phyloP scores from a whole-genome alignment of 2,113 vertebrate genomes.

The Pelusios castaneus region DNA sequence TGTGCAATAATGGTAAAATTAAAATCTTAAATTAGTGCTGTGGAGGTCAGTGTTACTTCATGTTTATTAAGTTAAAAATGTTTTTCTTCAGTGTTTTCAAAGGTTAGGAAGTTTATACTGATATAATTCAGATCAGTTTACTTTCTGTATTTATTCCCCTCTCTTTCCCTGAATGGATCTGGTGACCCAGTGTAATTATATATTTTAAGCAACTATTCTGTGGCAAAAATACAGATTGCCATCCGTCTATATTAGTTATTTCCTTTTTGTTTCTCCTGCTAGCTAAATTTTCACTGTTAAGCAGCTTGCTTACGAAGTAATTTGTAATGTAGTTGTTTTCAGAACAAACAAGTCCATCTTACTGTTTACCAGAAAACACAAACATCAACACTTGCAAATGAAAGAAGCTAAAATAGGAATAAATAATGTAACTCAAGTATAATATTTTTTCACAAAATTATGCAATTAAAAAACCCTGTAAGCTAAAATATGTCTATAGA shows the following conservation, averaged over 20 bases:
- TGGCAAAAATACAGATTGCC: not conserved
- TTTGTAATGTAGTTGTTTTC: not conserved
- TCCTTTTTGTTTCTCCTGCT: not conserved
- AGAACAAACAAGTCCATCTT: not conserved
- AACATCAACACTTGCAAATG: not conserved
- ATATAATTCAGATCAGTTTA: not conserved
- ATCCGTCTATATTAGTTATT: not conserved
- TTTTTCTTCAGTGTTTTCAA: not conserved
- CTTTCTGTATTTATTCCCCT: not conserved
- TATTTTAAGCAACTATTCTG: not conserved
- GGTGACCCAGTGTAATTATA: not conserved
- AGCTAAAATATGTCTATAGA: not conserved
- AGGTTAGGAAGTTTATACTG: not conserved
- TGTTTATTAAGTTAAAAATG: not conserved
- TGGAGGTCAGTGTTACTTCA: not conserved
- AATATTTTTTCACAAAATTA: not conserved
- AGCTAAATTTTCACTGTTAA: not conserved
- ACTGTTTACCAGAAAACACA: not conserved
- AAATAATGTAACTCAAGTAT: not conserved
- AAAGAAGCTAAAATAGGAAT: not conserved
- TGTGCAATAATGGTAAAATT: not conserved
- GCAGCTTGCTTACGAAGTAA: not conserved
- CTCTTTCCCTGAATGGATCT: not conserved
- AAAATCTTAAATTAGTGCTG: not conserved
- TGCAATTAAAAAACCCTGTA: not conserved